A percentile compares a stretch with the other conserved stretches of the same genome.
Evolutionary conservation across 2,113 vertebrate genomes (phyloP).

Genomic region (Progne subis): DNA sequence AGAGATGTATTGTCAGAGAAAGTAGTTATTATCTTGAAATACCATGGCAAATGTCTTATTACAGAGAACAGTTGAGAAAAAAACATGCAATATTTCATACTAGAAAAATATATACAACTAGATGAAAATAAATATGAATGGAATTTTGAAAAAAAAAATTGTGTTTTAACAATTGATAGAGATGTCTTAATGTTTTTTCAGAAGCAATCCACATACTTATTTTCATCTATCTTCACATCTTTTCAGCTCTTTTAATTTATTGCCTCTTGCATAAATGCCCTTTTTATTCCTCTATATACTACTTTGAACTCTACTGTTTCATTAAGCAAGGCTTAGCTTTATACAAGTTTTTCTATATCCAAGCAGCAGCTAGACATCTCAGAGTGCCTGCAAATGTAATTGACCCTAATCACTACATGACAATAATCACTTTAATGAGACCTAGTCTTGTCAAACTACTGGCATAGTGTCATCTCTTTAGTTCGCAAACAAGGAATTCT

Average conservation of each 20-base stretch:
- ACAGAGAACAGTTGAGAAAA: not conserved
- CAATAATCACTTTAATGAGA: not conserved
- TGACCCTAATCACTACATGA: not conserved
- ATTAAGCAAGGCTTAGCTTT: not conserved
- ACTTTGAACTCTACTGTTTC: not conserved
- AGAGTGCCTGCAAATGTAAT: not conserved
- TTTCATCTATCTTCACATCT: not conserved
- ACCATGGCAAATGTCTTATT: not conserved
- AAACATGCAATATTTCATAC: not conserved
- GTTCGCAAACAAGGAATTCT: not conserved
- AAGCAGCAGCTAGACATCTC: not conserved
- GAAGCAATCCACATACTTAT: not conserved
- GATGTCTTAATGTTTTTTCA: not conserved
- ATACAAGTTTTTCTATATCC: not conserved
- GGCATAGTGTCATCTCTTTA: not conserved
- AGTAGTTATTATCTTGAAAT: slow-evolving; percentile 16
- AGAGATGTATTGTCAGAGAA: not conserved
- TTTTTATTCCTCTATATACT: not conserved
- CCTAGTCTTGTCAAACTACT: not conserved
- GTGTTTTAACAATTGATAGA: not conserved
- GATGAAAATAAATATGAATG: not conserved
- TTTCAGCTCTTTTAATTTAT: not conserved
- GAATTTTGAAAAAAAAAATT: not conserved
- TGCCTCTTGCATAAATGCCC: not conserved
- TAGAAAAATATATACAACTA: not conserved